Conservation (phyloP, 2,113 vertebrate species). For the Vulpes vulpes region DNA sequence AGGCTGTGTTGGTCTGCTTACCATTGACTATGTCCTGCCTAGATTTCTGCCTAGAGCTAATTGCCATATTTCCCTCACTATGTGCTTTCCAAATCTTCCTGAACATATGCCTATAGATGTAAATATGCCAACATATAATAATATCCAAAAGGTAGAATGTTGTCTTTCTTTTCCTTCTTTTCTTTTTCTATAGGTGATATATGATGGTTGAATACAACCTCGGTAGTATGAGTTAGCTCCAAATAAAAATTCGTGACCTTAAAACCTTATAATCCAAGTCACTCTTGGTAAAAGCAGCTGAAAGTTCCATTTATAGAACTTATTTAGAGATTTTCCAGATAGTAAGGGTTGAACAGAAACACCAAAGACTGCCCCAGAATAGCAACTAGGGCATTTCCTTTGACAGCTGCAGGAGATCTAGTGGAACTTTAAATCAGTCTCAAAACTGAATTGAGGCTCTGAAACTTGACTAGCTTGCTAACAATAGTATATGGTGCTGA, state of each 20-base stretch:
- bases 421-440: not conserved
- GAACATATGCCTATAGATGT: not conserved
- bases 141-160: not conserved
- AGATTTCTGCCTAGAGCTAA: not conserved
- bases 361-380: slow-evolving; percentile 62
- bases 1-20: not conserved
- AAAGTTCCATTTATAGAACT: slow-evolving; percentile 64
- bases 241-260: slow-evolving; percentile 70
- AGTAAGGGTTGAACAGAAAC: slow-evolving; percentile 39
- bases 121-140: not conserved
- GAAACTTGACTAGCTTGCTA: slow-evolving; percentile 42
- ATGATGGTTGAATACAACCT: not conserved
- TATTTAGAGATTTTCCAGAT: slow-evolving; percentile 70
- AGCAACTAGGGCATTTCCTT: slow-evolving; percentile 39
- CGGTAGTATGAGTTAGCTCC: not conserved
- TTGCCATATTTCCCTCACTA: not conserved
- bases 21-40: not conserved
- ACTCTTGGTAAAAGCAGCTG: slow-evolving; percentile 72
- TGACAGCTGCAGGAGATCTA: slow-evolving; percentile 53
- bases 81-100: not conserved
- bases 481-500: not conserved
- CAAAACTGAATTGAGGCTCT: not conserved
- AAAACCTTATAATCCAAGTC: slow-evolving; percentile 63
- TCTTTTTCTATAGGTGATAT: not conserved
- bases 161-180: not conserved